Conservation (phyloP, 2,113 vertebrate species). For the Hucho hucho region DNA sequence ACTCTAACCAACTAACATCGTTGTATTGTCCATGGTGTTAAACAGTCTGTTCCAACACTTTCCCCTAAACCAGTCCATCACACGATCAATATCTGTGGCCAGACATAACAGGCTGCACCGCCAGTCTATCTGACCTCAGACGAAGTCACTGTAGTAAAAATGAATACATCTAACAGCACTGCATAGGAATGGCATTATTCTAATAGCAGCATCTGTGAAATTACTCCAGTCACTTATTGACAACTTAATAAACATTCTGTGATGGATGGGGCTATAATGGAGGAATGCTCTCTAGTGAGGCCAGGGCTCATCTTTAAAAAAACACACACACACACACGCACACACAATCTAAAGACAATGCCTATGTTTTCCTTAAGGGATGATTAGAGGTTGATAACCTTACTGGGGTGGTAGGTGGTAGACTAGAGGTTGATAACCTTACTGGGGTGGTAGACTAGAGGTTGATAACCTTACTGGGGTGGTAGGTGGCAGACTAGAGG, state of each 20-base stretch:
- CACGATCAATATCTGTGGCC: slow-evolving; percentile 25
- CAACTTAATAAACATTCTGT: slow-evolving; percentile 3
- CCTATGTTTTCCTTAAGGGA: slow-evolving; percentile 33
- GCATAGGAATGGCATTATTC: slow-evolving; percentile 12
- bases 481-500: no score
- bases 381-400: neutral
- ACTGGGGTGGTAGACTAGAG: no score
- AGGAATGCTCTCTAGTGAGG: neutral
- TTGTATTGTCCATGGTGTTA: no score
- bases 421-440: no score
- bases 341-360: slow-evolving; percentile 31
- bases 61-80: slow-evolving; percentile 28
- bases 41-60: no score
- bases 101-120: slow-evolving; percentile 44
- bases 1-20: no score
- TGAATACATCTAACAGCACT: slow-evolving; percentile 52
- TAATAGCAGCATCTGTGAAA: neutral
- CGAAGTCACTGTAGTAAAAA: slow-evolving; percentile 54
- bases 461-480: no score
- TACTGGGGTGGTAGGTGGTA: no score
- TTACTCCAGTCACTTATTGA: slow-evolving; percentile 6
- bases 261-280: neutral
- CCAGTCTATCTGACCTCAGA: slow-evolving; percentile 59
- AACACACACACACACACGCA: slow-evolving; percentile 7
- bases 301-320: slow-evolving; percentile 24